phyloP scores from a whole-genome alignment of 2,888 invertebrate genomes.

The Fissipunctia ypsillon region DNA sequence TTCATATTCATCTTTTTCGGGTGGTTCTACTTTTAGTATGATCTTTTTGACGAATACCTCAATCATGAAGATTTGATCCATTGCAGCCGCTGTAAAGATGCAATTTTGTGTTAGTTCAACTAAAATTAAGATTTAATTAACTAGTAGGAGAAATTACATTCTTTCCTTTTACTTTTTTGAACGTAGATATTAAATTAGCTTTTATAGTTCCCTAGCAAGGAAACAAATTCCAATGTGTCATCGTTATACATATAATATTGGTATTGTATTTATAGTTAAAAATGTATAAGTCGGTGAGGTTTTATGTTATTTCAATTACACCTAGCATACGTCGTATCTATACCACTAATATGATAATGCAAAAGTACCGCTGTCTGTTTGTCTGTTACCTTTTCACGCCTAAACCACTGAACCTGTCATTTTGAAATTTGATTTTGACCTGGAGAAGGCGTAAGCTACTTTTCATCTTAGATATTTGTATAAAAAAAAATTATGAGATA shows the following conservation, averaged over 20 bases:
- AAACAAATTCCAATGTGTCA: background rate
- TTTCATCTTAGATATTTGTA: no score
- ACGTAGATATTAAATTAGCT: no score
- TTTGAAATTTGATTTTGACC: no score
- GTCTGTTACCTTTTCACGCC: no score
- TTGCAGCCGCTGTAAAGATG: constrained; percentile 59
- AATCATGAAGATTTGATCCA: constrained; percentile 89
- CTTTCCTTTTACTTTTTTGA: no score
- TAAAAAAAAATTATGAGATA: no score
- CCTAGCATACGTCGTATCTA: background rate
- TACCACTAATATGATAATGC: no score
- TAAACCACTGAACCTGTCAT: no score
- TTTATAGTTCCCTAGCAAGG: background rate
- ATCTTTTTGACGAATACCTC: constrained; percentile 87
- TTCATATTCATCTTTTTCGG: constrained; percentile 86
- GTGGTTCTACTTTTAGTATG: constrained; percentile 84
- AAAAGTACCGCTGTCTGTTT: no score
- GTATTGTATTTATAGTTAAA: background rate
- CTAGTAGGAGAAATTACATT: no score
- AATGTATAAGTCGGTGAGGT: background rate
- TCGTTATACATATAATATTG: background rate
- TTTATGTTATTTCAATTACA: background rate
- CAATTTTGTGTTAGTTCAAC: background rate
- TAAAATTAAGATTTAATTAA: background rate
- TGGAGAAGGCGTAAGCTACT: no score